Evolutionary conservation across 2,888 invertebrate species (phyloP), one percentile per base, ranked within the genome.

Genomic region (Tuberolachnus salignus): DNA sequence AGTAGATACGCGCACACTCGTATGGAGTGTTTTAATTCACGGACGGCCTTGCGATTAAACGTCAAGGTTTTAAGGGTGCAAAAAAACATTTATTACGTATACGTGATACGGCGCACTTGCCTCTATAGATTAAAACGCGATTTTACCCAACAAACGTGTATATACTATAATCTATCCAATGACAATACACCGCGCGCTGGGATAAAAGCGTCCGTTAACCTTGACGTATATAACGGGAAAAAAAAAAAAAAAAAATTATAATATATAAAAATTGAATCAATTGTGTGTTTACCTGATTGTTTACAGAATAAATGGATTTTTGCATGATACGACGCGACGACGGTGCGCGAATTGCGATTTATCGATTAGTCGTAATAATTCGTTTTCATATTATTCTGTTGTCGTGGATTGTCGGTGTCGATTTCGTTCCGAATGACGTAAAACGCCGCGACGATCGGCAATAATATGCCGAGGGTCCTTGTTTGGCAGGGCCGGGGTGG

Each of bases 11-110:
- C 34, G 34, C 34, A n/a, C 34, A 34, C 34, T 6, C 34, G 44
- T n/a, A n/a, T n/a, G n/a, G n/a, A n/a, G n/a, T n/a, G n/a, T n/a
- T n/a, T n/a, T n/a, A n/a, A n/a, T 8, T 51, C 67, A 53, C 14
- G 19, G 69, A 69, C 53, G 16, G 16, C 16, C n/a, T n/a, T n/a
- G 9, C 4, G 42, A 69, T 55, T 51, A 69, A 42, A 21, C 16
- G 19, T 21, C 69, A 69, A 69, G 69, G 69, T 69, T 53, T 69
- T 42, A 34, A 53, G 69, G 69, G 69, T 53, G 42, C 21, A 21
- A 53, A 16, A 59, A 34, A 34, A 34, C 34, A 6, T 34, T 34
- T 34, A 6, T 34, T n/a, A n/a, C n/a, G n/a, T n/a, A 4, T 34
- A 34, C 34, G 34, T 34, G 3, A 6, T 34, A 34, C 34, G 3